Evolutionary conservation across 2,888 invertebrate genomes (phyloP).

Genomic region (Gibbula magus): DNA sequence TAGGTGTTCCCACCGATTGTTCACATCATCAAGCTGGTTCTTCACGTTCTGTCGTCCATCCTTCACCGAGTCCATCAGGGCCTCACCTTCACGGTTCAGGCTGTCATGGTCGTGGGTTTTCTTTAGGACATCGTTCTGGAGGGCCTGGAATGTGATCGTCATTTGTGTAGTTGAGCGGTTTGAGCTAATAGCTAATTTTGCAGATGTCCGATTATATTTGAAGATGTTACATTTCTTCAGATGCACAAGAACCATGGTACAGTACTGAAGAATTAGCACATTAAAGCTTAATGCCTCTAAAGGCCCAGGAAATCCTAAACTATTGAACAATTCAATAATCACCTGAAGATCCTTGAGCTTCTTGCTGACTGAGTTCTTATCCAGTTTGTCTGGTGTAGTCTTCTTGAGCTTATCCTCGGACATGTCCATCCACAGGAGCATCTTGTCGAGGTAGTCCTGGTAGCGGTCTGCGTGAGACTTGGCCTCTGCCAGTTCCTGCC

Average conservation of each 20-base stretch:
- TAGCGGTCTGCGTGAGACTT: slow-evolving; percentile 84
- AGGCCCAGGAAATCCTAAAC: no score
- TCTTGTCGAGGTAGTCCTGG: slow-evolving; percentile 85
- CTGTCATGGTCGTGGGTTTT: slow-evolving; percentile 94
- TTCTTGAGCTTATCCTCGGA: slow-evolving; percentile 89
- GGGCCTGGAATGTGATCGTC: slow-evolving; percentile 73
- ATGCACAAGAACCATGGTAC: not conserved
- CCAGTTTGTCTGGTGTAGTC: slow-evolving; percentile 81
- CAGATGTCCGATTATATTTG: no score
- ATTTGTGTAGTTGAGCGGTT: no score
- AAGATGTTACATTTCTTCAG: not conserved
- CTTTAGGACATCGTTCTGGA: slow-evolving; percentile 95
- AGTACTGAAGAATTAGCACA: not conserved
- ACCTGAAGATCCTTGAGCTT: slow-evolving; percentile 90
- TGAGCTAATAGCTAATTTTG: no score
- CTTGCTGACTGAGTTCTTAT: slow-evolving; percentile 85
- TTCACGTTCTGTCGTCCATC: slow-evolving; percentile 92
- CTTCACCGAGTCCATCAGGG: slow-evolving; percentile 91
- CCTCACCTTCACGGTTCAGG: slow-evolving; percentile 81
- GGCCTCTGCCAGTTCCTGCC: slow-evolving; percentile 76
- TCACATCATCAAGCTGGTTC: slow-evolving; percentile 86
- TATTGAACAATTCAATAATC: not conserved
- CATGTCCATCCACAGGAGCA: slow-evolving; percentile 84
- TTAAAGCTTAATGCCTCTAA: not conserved
- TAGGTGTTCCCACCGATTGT: slow-evolving; percentile 92